phyloP scores from a whole-genome alignment of 1,140 invertebrate species.

The Linepithema humile region DNA sequence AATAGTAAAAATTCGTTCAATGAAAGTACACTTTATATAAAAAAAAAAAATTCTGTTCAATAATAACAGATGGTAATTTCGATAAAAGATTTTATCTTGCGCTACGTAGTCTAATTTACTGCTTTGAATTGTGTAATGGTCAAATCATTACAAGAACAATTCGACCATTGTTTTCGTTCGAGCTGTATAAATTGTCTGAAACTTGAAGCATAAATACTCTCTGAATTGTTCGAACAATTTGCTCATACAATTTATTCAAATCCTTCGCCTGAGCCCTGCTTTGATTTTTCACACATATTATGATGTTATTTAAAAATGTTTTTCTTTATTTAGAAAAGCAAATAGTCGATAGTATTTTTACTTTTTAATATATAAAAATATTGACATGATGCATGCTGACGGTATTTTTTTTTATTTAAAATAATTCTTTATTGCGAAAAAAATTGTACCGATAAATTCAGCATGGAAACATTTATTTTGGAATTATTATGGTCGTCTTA shows the following conservation, averaged over 20 bases:
- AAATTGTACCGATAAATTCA: no score
- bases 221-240: not conserved
- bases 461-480: no score
- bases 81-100: not conserved
- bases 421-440: no score
- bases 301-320: not conserved
- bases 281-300: not conserved
- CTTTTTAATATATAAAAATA: no score
- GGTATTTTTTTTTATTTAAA: no score
- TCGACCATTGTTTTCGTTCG: not conserved
- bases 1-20: not conserved
- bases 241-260: not conserved
- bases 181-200: not conserved
- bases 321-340: not conserved
- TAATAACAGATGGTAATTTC: not conserved
- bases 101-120: not conserved
- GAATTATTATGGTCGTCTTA: not conserved
- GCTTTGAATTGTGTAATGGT: not conserved
- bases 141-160: not conserved
- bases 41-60: not conserved
- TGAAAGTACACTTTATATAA: not conserved
- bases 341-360: no score
- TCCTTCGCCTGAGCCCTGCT: not conserved
- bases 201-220: not conserved
- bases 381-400: no score